Conservation (phyloP, 2,113 vertebrate species). For the Hydropotes inermis region DNA sequence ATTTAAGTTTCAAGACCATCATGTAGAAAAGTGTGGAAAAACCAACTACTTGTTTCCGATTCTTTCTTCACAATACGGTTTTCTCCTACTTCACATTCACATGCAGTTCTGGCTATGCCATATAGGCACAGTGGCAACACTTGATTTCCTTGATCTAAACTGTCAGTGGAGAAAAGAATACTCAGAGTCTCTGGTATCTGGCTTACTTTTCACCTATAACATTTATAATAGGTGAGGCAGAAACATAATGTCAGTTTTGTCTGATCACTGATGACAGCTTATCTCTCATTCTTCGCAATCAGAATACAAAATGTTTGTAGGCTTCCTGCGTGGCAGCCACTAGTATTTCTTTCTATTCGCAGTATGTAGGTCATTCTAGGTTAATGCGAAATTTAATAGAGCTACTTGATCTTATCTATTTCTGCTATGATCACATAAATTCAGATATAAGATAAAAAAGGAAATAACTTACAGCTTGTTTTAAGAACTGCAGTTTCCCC, state of each 20-base stretch:
- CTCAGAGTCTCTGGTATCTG: not conserved
- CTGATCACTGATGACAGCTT: not conserved
- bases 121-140: not conserved
- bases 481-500: not conserved
- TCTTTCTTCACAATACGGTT: not conserved
- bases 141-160: not conserved
- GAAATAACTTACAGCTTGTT: not conserved
- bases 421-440: not conserved
- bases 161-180: not conserved
- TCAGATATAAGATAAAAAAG: not conserved
- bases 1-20: not conserved
- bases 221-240: not conserved
- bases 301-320: not conserved
- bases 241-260: not conserved
- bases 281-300: not conserved
- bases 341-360: not conserved
- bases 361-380: not conserved
- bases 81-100: not conserved
- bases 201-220: not conserved
- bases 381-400: not conserved
- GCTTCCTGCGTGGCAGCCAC: not conserved
- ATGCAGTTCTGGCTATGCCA: not conserved
- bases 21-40: not conserved
- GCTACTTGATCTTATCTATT: not conserved
- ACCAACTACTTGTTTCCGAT: not conserved